Percentiles rank a stretch among this genome's conserved stretches.
phyloP scores from a whole-genome alignment of 2,888 invertebrate species.

The Acrocera orbiculus region DNA sequence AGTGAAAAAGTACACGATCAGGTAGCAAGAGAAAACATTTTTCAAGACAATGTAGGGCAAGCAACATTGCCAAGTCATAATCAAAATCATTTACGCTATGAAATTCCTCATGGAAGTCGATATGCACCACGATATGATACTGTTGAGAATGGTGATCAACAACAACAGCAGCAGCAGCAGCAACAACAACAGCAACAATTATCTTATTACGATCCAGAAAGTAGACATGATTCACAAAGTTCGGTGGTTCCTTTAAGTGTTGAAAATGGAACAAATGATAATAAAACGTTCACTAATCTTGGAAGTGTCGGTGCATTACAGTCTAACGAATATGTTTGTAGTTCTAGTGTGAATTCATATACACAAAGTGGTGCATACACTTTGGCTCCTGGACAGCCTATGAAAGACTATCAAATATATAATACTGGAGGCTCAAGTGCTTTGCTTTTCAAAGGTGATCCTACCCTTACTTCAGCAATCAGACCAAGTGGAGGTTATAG shows the following conservation, averaged over 20 bases:
- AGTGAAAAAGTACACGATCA: constrained; percentile 22
- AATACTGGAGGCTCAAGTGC: constrained; percentile 19
- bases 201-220: constrained; percentile 17
- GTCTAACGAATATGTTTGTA: constrained; percentile 4
- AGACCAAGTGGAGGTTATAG: constrained; percentile 19
- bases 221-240: background rate
- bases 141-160: constrained; percentile 9
- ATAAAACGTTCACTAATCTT: constrained; percentile 28
- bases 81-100: constrained; percentile 11
- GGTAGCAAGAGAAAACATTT: too few species aligned
- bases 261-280: constrained; percentile 16
- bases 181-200: too few species aligned
- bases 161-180: too few species aligned
- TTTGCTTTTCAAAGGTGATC: constrained; percentile 26
- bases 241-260: background rate
- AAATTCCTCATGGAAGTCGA: constrained; percentile 10
- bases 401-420: too few species aligned
- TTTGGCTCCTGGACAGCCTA: constrained; percentile 16
- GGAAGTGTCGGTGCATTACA: constrained; percentile 16
- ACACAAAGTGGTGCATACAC: constrained; percentile 6
- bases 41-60: constrained; percentile 14
- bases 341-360: constrained; percentile 2
- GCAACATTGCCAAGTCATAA: constrained; percentile 12
- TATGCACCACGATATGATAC: constrained; percentile 1
- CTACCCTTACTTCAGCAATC: constrained; percentile 21